Conservation (phyloP, 2,888 invertebrate genomes). For the Drosophila mayaguana region DNA sequence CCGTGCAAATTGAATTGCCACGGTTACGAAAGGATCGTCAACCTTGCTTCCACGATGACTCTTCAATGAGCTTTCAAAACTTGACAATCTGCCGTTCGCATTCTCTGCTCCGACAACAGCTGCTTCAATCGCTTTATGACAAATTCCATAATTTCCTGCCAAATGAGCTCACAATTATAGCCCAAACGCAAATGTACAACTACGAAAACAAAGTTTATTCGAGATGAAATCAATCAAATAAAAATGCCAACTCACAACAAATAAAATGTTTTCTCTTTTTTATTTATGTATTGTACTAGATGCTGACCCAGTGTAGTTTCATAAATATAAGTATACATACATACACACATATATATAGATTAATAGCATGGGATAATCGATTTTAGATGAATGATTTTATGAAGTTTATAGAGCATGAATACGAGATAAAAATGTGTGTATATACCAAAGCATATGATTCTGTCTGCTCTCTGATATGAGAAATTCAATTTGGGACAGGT, state of each 20-base stretch:
- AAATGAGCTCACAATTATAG: constrained; percentile 41
- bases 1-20: constrained; percentile 62
- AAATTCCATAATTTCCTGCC: constrained; percentile 33
- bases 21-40: constrained; percentile 43
- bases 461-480: neutral
- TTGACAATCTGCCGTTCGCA: constrained; percentile 28
- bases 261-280: neutral
- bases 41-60: constrained; percentile 39
- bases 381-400: no score
- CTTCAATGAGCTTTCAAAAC: constrained; percentile 41
- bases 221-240: constrained; percentile 9
- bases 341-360: neutral
- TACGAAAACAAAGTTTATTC: neutral
- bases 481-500: neutral
- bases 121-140: constrained; percentile 37
- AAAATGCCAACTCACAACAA: neutral
- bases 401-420: no score
- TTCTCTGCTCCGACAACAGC: constrained; percentile 15
- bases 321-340: neutral
- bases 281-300: neutral
- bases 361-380: neutral
- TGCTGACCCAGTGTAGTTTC: neutral
- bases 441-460: no score
- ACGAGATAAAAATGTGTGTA: no score
- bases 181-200: neutral